Base-by-base conservation (phyloP, 2,888 invertebrate species). In the Ecdyonurus torrentis region DNA sequence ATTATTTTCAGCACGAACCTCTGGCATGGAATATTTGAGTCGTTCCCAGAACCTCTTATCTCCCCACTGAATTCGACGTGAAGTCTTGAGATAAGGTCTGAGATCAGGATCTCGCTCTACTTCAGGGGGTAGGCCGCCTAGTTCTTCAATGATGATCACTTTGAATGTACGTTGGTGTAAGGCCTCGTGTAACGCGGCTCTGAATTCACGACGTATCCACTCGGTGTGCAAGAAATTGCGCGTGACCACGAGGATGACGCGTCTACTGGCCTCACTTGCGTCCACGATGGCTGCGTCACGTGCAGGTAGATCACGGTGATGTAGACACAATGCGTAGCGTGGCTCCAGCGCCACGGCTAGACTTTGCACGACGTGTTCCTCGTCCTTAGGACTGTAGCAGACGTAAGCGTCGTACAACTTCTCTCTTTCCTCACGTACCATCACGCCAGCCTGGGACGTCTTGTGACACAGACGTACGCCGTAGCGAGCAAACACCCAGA, bases 391-490 rank as follows among this genome's bases (percentile, higher is more conserved):
- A 76, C 89, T 89, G 77, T 93, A 94, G 74, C 90, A 88, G 67
- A 94, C 83, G 76, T 93, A 94, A 58, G 91, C 92, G 75, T 94
- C 93, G 76, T 89, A 92, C 70, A 89, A 79, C 75, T 89, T 89
- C 71, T 89, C 89, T n/a, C 85, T 79, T 67, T 89, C 88, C 72
- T 85, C 86, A n/a, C 19, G 5, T 10, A 55, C 55, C 3, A 5
- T 22, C 3, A 60, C 25, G 50, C 61, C 55, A 50, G 59, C 53
- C 50, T 60, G 23, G 63, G 58, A n/a, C 62, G 68, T 65, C 66
- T 68, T 68, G 59, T 68, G 68, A 5, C 87, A 89, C 65, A 91
- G 76, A 67, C 90, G 79, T 63, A 90, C 82, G 50, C 90, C 90
- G 74, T 87, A 91, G 69, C 84, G 84, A 61, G 89, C 84, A 76